Evolutionary conservation across 2,797 vertebrate species (phyloP), one percentile per base, ranked within the genome.

Genomic region (Sebastes taczanowskii): DNA sequence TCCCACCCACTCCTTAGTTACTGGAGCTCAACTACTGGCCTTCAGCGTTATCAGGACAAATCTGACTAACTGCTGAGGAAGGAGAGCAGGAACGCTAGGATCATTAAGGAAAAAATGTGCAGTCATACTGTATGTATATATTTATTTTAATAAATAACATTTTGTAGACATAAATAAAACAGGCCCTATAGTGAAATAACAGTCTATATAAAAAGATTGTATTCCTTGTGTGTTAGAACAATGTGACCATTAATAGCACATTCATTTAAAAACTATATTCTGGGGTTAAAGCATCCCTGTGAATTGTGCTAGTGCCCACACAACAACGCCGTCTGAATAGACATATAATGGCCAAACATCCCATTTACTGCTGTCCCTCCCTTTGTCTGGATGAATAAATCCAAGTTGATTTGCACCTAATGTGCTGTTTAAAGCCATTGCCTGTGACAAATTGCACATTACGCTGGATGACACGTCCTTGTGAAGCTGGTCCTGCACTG

Each of bases 331-430:
- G 73, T 84, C 53, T 34, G 66, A 67, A 61, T n/a, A 52, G 49
- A 82, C 73, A 63, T 77, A 65, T 91, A 90, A 93, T 87, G 86
- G 73, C 80, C 74, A 80, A 84, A 85, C 84, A 82, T 65, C 77
- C 83, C 68, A 59, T 84, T 73, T 77, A 46, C 80, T 20, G 67
- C 79, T 55, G 67, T 27, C 69, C 60, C 74, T 42, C 71, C 84
- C 86, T 88, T 83, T 85, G 74, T 82, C 73, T 71, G 62, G 30
- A 80, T 88, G 82, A 90, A 93, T 93, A 91, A 91, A 92, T 88
- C 81, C 74, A 62, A 78, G 64, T 67, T 77, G 77, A 91, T 90
- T 90, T 90, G 77, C 86, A 77, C 85, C 86, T 83, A 92, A 91
- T 81, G 88, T 62, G 74, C 85, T 78, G 75, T 91, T 90, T 83